Conservation (phyloP, 2,888 invertebrate genomes). For the Heliconius ismenius region DNA sequence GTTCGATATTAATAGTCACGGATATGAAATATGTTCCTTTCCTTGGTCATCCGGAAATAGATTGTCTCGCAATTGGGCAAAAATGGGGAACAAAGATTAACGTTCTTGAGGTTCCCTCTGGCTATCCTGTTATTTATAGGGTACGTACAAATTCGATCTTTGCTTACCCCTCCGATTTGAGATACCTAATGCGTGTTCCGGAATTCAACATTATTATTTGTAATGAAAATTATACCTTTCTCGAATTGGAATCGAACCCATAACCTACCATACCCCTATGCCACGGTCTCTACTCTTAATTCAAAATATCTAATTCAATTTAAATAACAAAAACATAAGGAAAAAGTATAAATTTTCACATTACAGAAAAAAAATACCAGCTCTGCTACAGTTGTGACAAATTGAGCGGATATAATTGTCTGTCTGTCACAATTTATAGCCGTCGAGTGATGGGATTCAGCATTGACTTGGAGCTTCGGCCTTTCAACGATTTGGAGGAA, state of each 20-base stretch:
- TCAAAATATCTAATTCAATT: not conserved
- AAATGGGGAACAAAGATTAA: not conserved
- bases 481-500: slow-evolving; percentile 8
- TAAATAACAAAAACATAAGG: slow-evolving; percentile 7
- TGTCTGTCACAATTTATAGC: slow-evolving; percentile 13
- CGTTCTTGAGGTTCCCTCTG: not conserved
- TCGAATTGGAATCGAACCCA: too few species aligned
- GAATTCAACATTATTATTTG: too few species aligned
- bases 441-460: slow-evolving; percentile 14
- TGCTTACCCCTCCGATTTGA: too few species aligned
- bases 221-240: too few species aligned
- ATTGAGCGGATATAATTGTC: slow-evolving; percentile 18
- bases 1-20: not conserved
- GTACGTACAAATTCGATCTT: too few species aligned
- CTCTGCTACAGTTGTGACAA: slow-evolving; percentile 7
- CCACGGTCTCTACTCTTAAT: not conserved
- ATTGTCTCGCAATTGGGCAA: not conserved
- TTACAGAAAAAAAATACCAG: slow-evolving; percentile 1
- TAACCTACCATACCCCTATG: too few species aligned
- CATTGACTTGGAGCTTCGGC: not conserved
- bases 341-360: slow-evolving; percentile 12
- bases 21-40: too few species aligned
- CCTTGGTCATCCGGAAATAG: too few species aligned
- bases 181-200: too few species aligned
- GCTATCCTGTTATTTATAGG: not conserved